Percentiles rank a stretch among this genome's conserved stretches.
These are phyloP conservation scores for Drosophila putrida DNA, from an alignment of 2,888 invertebrate genomes.

Conservation along the genomic window DNA sequence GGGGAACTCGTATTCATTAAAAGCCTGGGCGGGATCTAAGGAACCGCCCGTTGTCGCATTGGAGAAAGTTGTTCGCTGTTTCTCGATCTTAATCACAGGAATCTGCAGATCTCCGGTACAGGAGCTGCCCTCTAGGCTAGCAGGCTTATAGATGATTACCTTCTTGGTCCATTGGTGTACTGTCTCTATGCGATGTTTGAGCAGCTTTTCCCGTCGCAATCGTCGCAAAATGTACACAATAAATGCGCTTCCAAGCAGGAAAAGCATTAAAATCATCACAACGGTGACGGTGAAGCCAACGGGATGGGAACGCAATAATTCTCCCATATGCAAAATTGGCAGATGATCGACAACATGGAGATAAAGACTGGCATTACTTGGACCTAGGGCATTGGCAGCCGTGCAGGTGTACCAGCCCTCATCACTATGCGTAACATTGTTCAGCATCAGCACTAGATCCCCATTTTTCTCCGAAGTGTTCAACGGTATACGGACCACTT, in stretches of 20 bases:
- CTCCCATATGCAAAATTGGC: slow-evolving; percentile 63
- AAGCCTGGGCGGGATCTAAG: slow-evolving; percentile 87
- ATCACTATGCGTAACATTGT: slow-evolving; percentile 94
- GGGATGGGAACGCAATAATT: slow-evolving; percentile 86
- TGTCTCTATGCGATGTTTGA: slow-evolving; percentile 92
- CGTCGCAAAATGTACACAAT: slow-evolving; percentile 90
- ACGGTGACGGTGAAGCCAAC: slow-evolving; percentile 88
- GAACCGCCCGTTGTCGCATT: slow-evolving; percentile 86
- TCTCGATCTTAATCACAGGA: slow-evolving; percentile 96
- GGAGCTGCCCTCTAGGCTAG: slow-evolving; percentile 84
- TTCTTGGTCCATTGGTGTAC: slow-evolving; percentile 96
- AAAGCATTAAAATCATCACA: slow-evolving; percentile 87
- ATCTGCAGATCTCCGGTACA: slow-evolving; percentile 86
- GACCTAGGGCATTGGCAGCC: slow-evolving; percentile 95
- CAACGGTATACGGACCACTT: not conserved
- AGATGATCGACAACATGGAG: slow-evolving; percentile 89
- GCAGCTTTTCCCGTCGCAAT: slow-evolving; percentile 91
- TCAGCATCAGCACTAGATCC: slow-evolving; percentile 88
- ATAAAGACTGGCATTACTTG: slow-evolving; percentile 92
- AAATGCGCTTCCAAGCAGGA: slow-evolving; percentile 82
- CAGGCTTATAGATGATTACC: slow-evolving; percentile 93
- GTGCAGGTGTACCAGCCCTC: slow-evolving; percentile 99
- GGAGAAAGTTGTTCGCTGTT: slow-evolving; percentile 91
- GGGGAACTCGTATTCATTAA: slow-evolving; percentile 98
- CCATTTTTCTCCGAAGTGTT: slow-evolving; percentile 85